Base-by-base conservation (phyloP, 2,888 invertebrate species). In the Torymus auratus region DNA sequence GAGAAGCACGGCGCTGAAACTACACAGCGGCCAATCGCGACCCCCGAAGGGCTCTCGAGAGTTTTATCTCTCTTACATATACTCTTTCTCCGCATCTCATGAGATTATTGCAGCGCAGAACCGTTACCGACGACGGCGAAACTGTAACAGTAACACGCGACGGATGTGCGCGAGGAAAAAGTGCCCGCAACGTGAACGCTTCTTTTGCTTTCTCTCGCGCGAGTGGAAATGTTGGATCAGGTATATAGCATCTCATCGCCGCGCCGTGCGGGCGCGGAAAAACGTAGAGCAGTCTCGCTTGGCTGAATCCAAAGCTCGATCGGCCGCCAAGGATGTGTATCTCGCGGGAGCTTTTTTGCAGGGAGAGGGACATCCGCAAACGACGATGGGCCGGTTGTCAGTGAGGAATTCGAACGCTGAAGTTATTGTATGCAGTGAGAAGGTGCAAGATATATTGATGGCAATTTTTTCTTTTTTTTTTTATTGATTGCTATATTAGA, bases 141-240 rank as follows among this genome's bases (percentile, higher is more conserved):
- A 78, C 71, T 78, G 78, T 78, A 78, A 77, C 69, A 77, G 69
- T 55, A 70, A 61, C 53, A 78, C 7, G 41, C 41, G 78, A 41
- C 67, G 72, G 55, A 78, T 76, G 50, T 60, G 17, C 53, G 4
- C 53, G 4, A 50, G 64, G n/a, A 74, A 55, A 74, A 68, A 68
- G 28, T n/a, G 50, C 50, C 15, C 20, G 20, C 12, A 41, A 41
- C 41, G 7, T 41, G 41, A 7, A 41, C 41, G 41, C 7, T 61
- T 60, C 52, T 58, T 28, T 11, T 14, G 23, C 20, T 17, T 17
- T 67, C 50, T 17, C 28, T 67, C 50, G 77, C 62, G 77, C 50
- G 60, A 61, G 68, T 62, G 13, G 7, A 41, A 41, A 41, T 41
- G 28, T 28, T 28, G 28, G 3, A 28, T 28, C 20, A 20, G 20